Evolutionary conservation across 1,140 invertebrate genomes (phyloP), one percentile per base, ranked within the genome.

Genomic region (Trypoxylus dichotomus): DNA sequence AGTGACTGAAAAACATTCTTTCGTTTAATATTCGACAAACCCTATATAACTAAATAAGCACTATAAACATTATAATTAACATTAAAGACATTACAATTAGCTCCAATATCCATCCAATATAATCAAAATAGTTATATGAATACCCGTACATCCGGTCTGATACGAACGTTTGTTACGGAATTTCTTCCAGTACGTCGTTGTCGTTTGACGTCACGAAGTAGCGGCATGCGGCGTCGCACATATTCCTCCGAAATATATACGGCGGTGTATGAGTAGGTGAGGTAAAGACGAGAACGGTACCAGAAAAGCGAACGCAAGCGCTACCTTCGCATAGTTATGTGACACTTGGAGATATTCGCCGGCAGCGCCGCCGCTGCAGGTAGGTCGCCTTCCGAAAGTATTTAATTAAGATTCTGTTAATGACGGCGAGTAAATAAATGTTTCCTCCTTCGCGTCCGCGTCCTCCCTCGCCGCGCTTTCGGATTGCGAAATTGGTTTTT

Each of bases 401-500:
- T 84, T 84, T 84, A 84, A 84, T 84, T 84, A 84, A 84, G 83
- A 83, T 84, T 84, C 83, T 79, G 79, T 80, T 84, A 84, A 84
- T 83, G 81, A 83, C 81, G 78, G 76, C 79, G 81, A 84, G 83
- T 82, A 82, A 84, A 81, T 82, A 82, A 83, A 82, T 83, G 81
- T 80, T 76, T 76, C 77, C 80, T 77, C 19, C 3, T 19, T 19
- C 47, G 47, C 47, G 43, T n/a, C 43, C 13, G 15, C 6, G 47
- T 15, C 32, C 32, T 37, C 32, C 5, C 1, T 37, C 32, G 5
- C 32, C 32, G 32, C 5, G 32, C 32, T 37, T 54, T n/a, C 47
- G 47, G 15, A 54, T 54, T 54, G 47, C 47, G 47, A 54, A 54
- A 54, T 54, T 54, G 47, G 47, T 54, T 54, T 54, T 19, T n/a